Evolutionary conservation across 2,888 invertebrate species (phyloP), one percentile per base, ranked within the genome.

Genomic region (Sphaerophoria taeniata): DNA sequence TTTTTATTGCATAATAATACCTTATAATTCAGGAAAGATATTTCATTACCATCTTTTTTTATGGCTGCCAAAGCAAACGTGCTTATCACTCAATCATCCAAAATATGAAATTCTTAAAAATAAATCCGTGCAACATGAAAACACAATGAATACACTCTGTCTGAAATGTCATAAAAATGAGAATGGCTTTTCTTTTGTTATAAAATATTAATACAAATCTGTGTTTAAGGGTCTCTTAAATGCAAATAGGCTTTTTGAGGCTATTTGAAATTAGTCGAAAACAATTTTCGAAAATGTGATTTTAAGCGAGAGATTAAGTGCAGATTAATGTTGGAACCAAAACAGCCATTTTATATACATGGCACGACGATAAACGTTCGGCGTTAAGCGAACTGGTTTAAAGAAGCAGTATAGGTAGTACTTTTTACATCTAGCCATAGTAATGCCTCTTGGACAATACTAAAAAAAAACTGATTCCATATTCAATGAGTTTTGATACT

Each of bases 41-140:
- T 51, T 65, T 65, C 51, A 65, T 51, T 65, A 51, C 24, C 1
- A 24, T 24, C 24, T 24, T 24, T 24, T 51, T 65, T 34, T 43
- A 65, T 36, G 65, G 51, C 65, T 65, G 65, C 47, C 63, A 63
- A 63, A 36, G 34, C 49, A 51, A 65, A 51, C 65, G 49, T 65
- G 51, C 65, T 65, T 65, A 65, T 65, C 65, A 65, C 65, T 65
- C 65, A 65, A 51, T 65, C 65, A 65, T 51, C 51, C 65, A 34
- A 65, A 49, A 39, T 60, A 60, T 43, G 60, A 60, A 60, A 60
- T 43, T 43, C 60, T 24, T 60, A 51, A 43, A 60, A 43, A 60
- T 60, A 43, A 60, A 24, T 60, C 12, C 60, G 43, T 34, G 39
- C 16, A 60, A 12, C 2, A 24, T 24, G 12, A 58, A 34, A 39